phyloP scores from a whole-genome alignment of 2,797 vertebrate genomes.

The Danio jaintianensis region DNA sequence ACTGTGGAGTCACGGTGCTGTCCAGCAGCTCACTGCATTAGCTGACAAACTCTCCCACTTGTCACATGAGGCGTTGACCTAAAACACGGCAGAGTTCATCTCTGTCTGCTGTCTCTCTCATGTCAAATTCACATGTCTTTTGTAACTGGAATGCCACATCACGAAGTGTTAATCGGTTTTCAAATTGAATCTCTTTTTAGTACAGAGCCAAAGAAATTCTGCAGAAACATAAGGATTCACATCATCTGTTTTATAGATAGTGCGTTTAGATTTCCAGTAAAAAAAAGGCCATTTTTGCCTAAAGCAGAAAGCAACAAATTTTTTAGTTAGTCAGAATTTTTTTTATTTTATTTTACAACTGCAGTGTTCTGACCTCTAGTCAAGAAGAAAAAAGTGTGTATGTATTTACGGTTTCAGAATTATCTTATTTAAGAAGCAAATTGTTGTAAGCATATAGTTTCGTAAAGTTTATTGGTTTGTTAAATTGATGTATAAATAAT shows the following conservation, averaged over 20 bases:
- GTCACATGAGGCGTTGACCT: slow-evolving; percentile 63
- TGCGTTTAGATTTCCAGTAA: neutral
- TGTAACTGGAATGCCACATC: neutral
- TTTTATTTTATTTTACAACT: no score
- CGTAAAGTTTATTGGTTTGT: no score
- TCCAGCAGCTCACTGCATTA: slow-evolving; percentile 59
- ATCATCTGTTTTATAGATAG: neutral
- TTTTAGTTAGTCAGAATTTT: no score
- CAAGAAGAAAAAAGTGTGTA: no score
- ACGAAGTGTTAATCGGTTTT: slow-evolving; percentile 1
- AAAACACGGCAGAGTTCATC: slow-evolving; percentile 59
- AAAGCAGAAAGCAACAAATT: no score
- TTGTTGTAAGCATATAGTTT: no score
- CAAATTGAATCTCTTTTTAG: neutral
- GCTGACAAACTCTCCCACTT: slow-evolving; percentile 61
- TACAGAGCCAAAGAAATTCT: neutral
- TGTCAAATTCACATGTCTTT: slow-evolving; percentile 3
- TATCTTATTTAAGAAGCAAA: no score
- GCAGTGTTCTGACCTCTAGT: no score
- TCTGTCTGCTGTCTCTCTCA: neutral
- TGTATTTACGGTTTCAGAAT: no score
- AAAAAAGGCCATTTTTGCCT: no score
- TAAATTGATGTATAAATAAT: no score
- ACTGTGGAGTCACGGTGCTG: slow-evolving; percentile 48
- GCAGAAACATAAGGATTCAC: neutral